A percentile compares a stretch with the other conserved stretches of the same genome.
Evolutionary conservation across 2,113 vertebrate genomes (phyloP).

Genomic region (Acanthochromis polyacanthus): DNA sequence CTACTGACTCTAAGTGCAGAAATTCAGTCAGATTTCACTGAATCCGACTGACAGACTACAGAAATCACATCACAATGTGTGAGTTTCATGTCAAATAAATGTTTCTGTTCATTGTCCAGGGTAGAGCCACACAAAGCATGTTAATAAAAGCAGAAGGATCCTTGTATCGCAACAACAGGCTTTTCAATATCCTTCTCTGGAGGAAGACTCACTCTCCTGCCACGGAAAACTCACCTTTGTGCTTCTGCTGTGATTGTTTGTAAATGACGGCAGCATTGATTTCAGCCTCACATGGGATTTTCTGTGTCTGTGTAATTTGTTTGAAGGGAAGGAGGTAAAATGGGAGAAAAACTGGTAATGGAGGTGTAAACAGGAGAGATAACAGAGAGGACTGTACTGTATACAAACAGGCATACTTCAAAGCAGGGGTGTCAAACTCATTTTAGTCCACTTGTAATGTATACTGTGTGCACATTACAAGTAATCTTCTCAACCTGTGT

Average conservation of each 20-base stretch:
- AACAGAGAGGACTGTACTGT: conserved; percentile 24
- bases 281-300: conserved; percentile 48
- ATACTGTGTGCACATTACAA: too few relatives aligned
- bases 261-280: conserved; percentile 72
- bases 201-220: conserved; percentile 36
- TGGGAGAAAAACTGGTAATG: conserved; percentile 55
- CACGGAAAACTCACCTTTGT: conserved; percentile 38
- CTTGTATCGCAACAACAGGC: conserved; percentile 41
- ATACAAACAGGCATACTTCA: not conserved
- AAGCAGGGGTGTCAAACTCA: too few relatives aligned
- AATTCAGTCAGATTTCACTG: not conserved
- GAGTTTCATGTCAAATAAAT: not conserved
- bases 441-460: too few relatives aligned
- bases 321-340: conserved; percentile 59
- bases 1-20: not conserved
- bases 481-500: too few relatives aligned
- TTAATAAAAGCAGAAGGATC: conserved; percentile 37
- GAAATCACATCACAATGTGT: not conserved
- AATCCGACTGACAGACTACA: not conserved
- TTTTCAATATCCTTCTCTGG: conserved; percentile 47
- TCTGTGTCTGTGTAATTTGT: conserved; percentile 67
- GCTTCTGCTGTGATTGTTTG: conserved; percentile 60
- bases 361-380: conserved; percentile 54
- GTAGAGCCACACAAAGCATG: conserved; percentile 11
- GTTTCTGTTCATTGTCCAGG: conserved; percentile 34